Base-by-base conservation (phyloP, 1,140 invertebrate genomes). In the Euschistus heros region DNA sequence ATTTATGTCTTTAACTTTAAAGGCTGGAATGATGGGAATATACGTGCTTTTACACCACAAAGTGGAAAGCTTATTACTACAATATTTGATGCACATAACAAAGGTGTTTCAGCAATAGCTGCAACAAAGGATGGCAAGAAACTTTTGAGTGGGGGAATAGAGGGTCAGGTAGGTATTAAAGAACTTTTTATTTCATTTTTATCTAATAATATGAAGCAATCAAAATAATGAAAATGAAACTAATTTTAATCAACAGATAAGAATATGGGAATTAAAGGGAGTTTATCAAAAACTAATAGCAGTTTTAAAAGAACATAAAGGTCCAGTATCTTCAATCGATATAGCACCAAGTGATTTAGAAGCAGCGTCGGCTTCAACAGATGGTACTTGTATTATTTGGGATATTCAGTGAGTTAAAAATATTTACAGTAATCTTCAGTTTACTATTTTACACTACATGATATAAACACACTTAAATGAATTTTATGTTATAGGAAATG, bases 321-420 rank as follows among this genome's bases (percentile, higher is more conserved):
- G 87, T 33, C 85, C 87, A 17, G 86, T 96, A 26, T 89, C 91
- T 0, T 84, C 84, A 14, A 83, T 97, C 67, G 81, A 88, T 55
- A 83, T 94, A 54, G 86, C 86, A 33, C 80, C 80, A 18, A 81
- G 86, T 70, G 84, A 92, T 72, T 81, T 81, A 1, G 86, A 91
- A 74, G 88, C 91, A 1, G 86, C 92, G 0, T 92, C 90, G 70
- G 87, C 92, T 0, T 89, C 89, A 57, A 86, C 84, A 0, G 93
- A 96, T 78, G 92, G 93, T 20, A 90, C 89, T 7, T 92, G 89
- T 70, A 91, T 96, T 65, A 86, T 96, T 66, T 96, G 93, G 93
- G 86, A 94, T 72, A 79, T 94, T 5, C 76, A 80, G 82, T 86
- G 76, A 73, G 76, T 54, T 30, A 2, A 30, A 7, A 30, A 30